Conservation (phyloP, 1,140 invertebrate species). For the Cydia strobilella region DNA sequence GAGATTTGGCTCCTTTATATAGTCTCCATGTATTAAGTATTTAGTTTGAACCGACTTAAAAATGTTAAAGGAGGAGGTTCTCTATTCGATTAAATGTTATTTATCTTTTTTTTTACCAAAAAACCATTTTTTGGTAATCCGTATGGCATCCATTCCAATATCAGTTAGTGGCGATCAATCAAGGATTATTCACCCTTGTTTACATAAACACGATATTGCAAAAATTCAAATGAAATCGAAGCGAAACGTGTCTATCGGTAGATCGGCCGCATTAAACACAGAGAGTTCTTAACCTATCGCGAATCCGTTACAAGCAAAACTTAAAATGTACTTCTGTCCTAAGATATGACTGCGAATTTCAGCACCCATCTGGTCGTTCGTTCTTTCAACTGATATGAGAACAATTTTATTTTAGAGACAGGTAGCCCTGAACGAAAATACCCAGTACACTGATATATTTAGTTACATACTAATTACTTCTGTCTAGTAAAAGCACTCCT, state of each 20-base stretch:
- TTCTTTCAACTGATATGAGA: background rate
- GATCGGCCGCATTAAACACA: constrained; percentile 40
- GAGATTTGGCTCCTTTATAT: too few relatives aligned
- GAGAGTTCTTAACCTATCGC: constrained; percentile 23
- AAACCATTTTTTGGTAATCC: background rate
- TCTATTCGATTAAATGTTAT: too few relatives aligned
- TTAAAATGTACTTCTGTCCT: constrained; percentile 1
- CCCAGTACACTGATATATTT: too few relatives aligned
- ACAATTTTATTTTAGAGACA: background rate
- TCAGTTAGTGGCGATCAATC: constrained; percentile 49
- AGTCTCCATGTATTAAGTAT: too few relatives aligned
- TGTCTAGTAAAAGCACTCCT: too few relatives aligned
- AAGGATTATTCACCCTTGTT: constrained; percentile 49
- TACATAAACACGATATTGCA: constrained; percentile 40
- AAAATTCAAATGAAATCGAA: constrained; percentile 49
- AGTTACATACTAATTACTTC: too few relatives aligned
- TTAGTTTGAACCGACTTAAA: too few relatives aligned
- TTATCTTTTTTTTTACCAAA: too few relatives aligned
- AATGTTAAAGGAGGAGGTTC: too few relatives aligned
- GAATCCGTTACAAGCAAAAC: constrained; percentile 28
- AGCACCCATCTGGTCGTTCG: background rate
- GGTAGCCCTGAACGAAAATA: too few relatives aligned
- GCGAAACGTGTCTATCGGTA: constrained; percentile 44
- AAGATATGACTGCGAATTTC: background rate
- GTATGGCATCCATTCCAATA: constrained; percentile 2